Evolutionary conservation across 2,113 vertebrate species (phyloP), one percentile per base, ranked within the genome.

Genomic region (Seriola quinqueradiata): DNA sequence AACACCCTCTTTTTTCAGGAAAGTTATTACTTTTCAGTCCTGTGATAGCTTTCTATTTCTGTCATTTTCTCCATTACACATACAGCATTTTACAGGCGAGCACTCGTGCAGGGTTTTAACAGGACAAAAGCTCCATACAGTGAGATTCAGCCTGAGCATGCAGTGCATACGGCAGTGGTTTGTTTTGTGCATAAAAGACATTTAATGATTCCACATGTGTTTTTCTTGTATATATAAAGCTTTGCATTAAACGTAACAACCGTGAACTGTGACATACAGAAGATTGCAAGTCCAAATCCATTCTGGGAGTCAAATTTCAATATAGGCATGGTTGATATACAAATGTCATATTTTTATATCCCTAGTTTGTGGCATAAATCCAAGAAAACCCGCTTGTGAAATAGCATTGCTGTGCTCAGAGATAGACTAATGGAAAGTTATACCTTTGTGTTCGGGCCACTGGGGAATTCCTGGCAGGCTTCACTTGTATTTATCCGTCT

Each of bases 41-140:
- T 34, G 70, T 69, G 66, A 87, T 87, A 87, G 71, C 54, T 79
- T 81, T 80, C 75, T 85, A 79, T 88, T 77, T 84, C 70, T 70
- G 76, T 87, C 42, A 69, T 73, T 91, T 87, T 87, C 67, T 78
- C 82, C 81, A 82, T 90, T 87, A 89, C 73, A 10, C 74, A 69
- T 70, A 14, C 38, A 87, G 34, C 9, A 17, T 80, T 89, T 89
- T 81, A 82, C 17, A 70, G 72, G 74, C 36, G 14, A 75, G 34
- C 38, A 13, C 60, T 78, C 70, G n/a, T 72, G 60, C 57, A 46
- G 57, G 54, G 63, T 23, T 86, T 75, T 6, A 68, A 69, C 12
- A 32, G 64, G 81, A 79, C 75, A 82, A 87, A 84, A 79, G 55
- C 73, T 46, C 64, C 50, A 70, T 70, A 65, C 69, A 85, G 52